Evolutionary conservation across 2,113 vertebrate species (phyloP), one percentile per base, ranked within the genome.

Genomic region (Garra rufa): DNA sequence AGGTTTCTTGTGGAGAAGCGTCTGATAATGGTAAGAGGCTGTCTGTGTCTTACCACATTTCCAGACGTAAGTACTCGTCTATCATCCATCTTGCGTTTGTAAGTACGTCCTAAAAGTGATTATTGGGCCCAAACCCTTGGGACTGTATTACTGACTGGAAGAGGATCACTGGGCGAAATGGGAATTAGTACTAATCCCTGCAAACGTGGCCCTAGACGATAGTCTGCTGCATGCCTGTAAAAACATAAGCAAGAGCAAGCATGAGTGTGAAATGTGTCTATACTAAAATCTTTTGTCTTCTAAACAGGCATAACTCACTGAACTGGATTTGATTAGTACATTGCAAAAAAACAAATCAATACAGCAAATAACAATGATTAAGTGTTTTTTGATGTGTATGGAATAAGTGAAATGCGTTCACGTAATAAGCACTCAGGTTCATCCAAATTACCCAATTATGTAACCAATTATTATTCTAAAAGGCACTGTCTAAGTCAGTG

Each of bases 101-200:
- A 78, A 83, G 34, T 28, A 55, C 14, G 34, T 69, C 71, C 15
- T 41, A 15, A 10, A 63, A 71, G 73, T 78, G 73, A 85, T 82
- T 86, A 74, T 65, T 63, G 34, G 41, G 34, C 52, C 67, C 48
- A 57, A 46, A 82, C 78, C 85, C 85, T 46, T 10, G 78, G 71
- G 87, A 77, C 50, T 75, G 46, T 14, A 48, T 84, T 57, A 75
- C 50, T 63, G 69, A 41, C 78, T 57, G 74, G 17, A 74, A 69
- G 41, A 82, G 85, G 85, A 86, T 85, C 77, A 86, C 43, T 70
- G 55, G 41, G 57, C 63, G 19, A 77, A 83, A 43, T 69, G 11
- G 50, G 76, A 83, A 59, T 80, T 83, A 77, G 24, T 28, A 21
- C 63, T 76, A 65, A 84, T 87, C 61, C 77, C 55, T 70, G 44